Evolutionary conservation across 2,113 vertebrate genomes (phyloP).

Genomic region (Urocynchramus pylzowi): DNA sequence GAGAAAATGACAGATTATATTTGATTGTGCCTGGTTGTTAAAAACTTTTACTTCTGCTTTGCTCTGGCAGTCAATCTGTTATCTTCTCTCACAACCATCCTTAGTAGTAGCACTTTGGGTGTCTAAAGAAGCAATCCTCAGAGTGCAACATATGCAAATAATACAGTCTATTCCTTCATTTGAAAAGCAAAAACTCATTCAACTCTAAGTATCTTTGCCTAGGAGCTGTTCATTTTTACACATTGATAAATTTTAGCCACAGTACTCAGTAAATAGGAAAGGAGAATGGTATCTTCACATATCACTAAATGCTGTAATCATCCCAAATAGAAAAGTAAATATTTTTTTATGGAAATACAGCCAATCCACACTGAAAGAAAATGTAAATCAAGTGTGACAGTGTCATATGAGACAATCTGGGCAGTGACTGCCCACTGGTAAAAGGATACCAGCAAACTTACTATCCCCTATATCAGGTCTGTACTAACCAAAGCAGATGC

Average conservation of each 20-base stretch:
- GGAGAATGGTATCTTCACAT: background rate
- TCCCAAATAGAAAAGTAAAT: background rate
- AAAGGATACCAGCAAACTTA: background rate
- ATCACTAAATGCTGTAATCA: background rate
- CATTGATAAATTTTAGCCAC: background rate
- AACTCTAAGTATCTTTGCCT: background rate
- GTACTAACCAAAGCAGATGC: background rate
- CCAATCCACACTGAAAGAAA: background rate
- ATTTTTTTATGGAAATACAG: background rate
- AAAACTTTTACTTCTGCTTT: background rate
- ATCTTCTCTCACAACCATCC: background rate
- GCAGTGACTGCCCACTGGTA: background rate
- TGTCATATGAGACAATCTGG: background rate
- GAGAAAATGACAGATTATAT: background rate
- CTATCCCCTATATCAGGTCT: accelerated
- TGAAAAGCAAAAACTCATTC: background rate
- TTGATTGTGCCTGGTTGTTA: background rate
- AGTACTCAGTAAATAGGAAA: background rate
- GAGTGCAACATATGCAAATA: background rate
- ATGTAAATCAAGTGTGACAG: background rate
- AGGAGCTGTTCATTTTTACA: background rate
- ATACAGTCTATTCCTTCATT: background rate
- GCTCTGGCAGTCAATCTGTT: background rate
- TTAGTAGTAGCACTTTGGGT: background rate
- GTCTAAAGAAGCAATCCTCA: background rate